A percentile compares a stretch with the other conserved stretches of the same genome.
phyloP scores from a whole-genome alignment of 2,888 invertebrate genomes.

The Euplagia quadripunctaria region DNA sequence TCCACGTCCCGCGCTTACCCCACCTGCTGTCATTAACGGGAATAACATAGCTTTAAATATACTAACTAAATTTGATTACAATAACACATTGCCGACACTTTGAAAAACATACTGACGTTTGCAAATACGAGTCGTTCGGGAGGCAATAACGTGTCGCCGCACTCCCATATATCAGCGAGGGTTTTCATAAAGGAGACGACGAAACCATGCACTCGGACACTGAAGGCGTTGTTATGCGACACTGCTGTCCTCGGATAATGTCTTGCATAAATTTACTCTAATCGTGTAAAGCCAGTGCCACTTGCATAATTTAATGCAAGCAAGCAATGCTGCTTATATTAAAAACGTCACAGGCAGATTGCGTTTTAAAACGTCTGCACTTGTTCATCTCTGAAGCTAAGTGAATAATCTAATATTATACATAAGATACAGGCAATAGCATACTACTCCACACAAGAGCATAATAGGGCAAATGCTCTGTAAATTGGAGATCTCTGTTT shows the following conservation, averaged over 20 bases:
- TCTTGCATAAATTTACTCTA: constrained; percentile 85
- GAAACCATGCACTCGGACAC: constrained; percentile 75
- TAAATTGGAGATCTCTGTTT: constrained; percentile 77
- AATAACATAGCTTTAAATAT: constrained; percentile 68
- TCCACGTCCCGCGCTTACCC: constrained; percentile 68
- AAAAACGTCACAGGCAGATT: constrained; percentile 60
- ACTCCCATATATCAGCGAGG: constrained; percentile 78
- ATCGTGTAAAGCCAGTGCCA: constrained; percentile 81
- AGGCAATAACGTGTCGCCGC: constrained; percentile 81
- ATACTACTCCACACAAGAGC: constrained; percentile 38
- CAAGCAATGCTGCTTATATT: constrained; percentile 72
- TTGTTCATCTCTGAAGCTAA: background rate
- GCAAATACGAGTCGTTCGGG: constrained; percentile 71
- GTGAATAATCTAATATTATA: background rate
- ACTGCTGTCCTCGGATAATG: constrained; percentile 83
- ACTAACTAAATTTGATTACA: constrained; percentile 31
- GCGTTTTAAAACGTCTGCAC: constrained; percentile 45
- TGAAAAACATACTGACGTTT: constrained; percentile 63
- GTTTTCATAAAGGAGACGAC: constrained; percentile 81
- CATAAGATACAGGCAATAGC: constrained; percentile 25
- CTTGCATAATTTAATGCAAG: constrained; percentile 80
- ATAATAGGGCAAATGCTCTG: constrained; percentile 69
- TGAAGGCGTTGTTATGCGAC: constrained; percentile 85
- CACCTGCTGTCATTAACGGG: constrained; percentile 78
- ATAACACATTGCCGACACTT: constrained; percentile 40